Conservation (phyloP, 2,888 invertebrate genomes). For the Epistrophe grossulariae region DNA sequence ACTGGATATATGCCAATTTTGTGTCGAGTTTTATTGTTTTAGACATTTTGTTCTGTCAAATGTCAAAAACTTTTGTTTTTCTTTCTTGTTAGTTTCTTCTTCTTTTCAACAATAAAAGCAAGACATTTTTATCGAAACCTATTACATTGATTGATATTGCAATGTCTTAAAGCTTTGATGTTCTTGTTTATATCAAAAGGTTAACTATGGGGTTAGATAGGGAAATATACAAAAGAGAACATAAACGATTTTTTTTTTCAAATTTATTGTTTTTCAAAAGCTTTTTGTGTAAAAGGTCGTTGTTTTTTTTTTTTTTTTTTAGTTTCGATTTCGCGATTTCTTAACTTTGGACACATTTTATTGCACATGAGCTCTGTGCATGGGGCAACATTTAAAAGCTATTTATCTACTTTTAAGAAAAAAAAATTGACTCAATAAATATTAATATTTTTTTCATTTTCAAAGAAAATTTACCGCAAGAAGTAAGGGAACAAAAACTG, state of each 20-base stretch:
- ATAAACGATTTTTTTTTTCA: not conserved
- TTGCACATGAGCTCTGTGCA: not conserved
- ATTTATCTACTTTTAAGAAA: not conserved
- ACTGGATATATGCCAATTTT: slow-evolving; percentile 40
- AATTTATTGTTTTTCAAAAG: slow-evolving; percentile 16
- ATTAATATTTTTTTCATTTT: not conserved
- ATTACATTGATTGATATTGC: slow-evolving; percentile 8
- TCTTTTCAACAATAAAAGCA: slow-evolving; percentile 1
- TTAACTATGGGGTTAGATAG: slow-evolving; percentile 17
- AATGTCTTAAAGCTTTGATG: slow-evolving; percentile 4
- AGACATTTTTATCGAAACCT: slow-evolving; percentile 9
- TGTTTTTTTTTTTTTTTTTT: not conserved
- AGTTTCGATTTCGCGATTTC: slow-evolving; percentile 1
- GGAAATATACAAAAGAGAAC: not conserved
- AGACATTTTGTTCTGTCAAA: slow-evolving; percentile 17
- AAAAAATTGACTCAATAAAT: not conserved
- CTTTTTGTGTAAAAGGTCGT: not conserved
- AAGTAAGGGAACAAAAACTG: too few relatives aligned
- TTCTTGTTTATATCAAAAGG: not conserved
- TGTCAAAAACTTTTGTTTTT: not conserved
- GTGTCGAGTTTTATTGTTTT: slow-evolving; percentile 26
- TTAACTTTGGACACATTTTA: not conserved
- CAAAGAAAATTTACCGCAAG: too few relatives aligned
- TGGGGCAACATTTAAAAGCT: not conserved
- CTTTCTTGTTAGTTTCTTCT: not conserved